Evolutionary conservation across 2,113 vertebrate genomes (phyloP).

Genomic region (Prunella fulvescens): DNA sequence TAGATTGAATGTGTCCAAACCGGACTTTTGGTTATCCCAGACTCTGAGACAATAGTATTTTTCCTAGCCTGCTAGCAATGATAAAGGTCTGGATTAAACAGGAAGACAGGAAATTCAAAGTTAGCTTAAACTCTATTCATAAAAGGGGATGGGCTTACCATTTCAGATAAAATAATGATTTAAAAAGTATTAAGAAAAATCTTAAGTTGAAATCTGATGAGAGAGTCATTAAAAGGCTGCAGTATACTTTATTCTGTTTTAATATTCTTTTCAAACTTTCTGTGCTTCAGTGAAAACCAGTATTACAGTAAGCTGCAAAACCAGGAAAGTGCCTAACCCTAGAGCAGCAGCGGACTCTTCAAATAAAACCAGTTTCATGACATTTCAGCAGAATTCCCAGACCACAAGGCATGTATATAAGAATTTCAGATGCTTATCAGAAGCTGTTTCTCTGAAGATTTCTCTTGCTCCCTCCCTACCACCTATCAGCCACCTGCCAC

Average conservation of each 20-base stretch:
- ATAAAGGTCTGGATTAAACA: conserved; percentile 65
- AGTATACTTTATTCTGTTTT: neutral
- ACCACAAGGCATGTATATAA: neutral
- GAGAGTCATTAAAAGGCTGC: neutral
- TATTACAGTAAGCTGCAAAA: neutral
- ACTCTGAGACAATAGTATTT: conserved; percentile 51
- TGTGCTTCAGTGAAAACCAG: neutral
- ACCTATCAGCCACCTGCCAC: neutral
- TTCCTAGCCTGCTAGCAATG: conserved; percentile 47
- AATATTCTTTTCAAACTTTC: neutral
- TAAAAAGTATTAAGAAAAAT: neutral
- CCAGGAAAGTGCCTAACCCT: neutral
- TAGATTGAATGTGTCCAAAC: conserved; percentile 14
- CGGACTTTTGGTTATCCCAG: conserved; percentile 23
- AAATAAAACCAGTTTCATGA: neutral
- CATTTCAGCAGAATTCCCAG: conserved; percentile 8
- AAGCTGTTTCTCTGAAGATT: neutral
- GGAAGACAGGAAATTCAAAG: conserved; percentile 66
- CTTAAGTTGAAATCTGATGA: neutral
- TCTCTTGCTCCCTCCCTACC: neutral
- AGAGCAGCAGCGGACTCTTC: neutral
- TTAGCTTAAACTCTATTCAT: conserved; percentile 56
- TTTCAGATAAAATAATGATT: conserved; percentile 36
- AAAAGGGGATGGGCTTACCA: conserved; percentile 34
- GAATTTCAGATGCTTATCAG: neutral